phyloP scores from a whole-genome alignment of 1,140 invertebrate species.

The Bombus confusus region DNA sequence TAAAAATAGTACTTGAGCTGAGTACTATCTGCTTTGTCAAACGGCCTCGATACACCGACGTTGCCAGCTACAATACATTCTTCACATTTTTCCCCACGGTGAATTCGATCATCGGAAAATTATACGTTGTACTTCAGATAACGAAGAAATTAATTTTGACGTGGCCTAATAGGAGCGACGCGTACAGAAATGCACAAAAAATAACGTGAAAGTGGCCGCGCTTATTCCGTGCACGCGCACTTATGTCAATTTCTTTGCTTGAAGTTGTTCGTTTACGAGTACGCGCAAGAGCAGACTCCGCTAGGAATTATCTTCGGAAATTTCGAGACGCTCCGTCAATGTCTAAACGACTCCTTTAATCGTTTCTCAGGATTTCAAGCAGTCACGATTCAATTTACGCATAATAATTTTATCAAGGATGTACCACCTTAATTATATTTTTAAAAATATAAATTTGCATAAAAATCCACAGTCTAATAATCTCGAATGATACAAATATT shows the following conservation, averaged over 20 bases:
- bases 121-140: neutral
- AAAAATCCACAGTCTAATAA: too few relatives aligned
- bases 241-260: neutral
- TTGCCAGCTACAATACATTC: slow-evolving; percentile 21
- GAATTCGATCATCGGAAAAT: neutral
- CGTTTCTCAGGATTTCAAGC: neutral
- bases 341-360: neutral
- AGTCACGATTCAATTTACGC: neutral
- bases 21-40: slow-evolving; percentile 32
- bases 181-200: slow-evolving; percentile 27
- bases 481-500: too few relatives aligned
- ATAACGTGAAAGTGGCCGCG: slow-evolving; percentile 51
- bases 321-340: neutral
- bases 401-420: too few relatives aligned
- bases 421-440: too few relatives aligned
- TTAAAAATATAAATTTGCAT: too few relatives aligned
- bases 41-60: slow-evolving; percentile 18
- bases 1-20: slow-evolving; percentile 39
- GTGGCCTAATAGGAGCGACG: slow-evolving; percentile 38
- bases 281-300: neutral
- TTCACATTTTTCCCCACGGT: slow-evolving; percentile 41
- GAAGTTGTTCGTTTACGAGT: slow-evolving; percentile 21
- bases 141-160: slow-evolving; percentile 32
- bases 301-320: neutral
- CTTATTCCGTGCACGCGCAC: slow-evolving; percentile 22